These are phyloP conservation scores for Berghia stephanieae DNA, from an alignment of 1,140 invertebrate genomes.

Conservation along the genomic window DNA sequence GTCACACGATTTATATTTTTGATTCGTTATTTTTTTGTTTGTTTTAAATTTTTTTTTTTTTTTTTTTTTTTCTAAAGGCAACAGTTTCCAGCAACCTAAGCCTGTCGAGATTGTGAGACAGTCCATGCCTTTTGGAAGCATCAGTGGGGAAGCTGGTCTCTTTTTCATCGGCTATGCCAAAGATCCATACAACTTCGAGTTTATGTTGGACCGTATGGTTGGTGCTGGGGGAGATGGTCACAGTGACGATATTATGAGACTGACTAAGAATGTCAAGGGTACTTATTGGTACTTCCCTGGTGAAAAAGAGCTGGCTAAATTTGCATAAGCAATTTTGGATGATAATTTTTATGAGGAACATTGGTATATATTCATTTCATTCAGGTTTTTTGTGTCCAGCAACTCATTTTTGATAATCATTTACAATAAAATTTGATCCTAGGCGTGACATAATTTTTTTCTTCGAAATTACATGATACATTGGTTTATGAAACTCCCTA, in stretches of 20 bases:
- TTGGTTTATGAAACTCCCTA: not conserved
- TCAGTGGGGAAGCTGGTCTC: slow-evolving; percentile 51
- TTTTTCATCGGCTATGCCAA: slow-evolving; percentile 64
- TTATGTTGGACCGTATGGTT: slow-evolving; percentile 64
- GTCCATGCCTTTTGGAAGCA: slow-evolving; percentile 58
- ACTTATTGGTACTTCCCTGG: slow-evolving; percentile 67
- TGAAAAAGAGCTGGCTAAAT: slow-evolving; percentile 50
- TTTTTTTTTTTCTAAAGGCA: slow-evolving; percentile 42
- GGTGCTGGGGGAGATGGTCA: slow-evolving; percentile 50
- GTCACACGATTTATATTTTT: not conserved
- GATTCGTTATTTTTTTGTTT: not conserved
- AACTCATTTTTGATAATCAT: not conserved
- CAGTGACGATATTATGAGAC: slow-evolving; percentile 61
- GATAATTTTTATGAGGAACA: not conserved
- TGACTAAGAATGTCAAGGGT: slow-evolving; percentile 58
- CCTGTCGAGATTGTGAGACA: slow-evolving; percentile 59
- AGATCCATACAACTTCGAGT: slow-evolving; percentile 54
- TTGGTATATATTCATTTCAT: not conserved
- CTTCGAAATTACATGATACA: not conserved
- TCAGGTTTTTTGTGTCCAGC: not conserved
- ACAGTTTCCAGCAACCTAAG: slow-evolving; percentile 51
- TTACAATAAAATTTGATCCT: not conserved
- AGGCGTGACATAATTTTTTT: not conserved
- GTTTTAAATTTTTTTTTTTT: not conserved
- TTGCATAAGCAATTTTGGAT: slow-evolving; percentile 39